Conservation (phyloP, 2,888 invertebrate genomes). For the Horisme vitalbata region DNA sequence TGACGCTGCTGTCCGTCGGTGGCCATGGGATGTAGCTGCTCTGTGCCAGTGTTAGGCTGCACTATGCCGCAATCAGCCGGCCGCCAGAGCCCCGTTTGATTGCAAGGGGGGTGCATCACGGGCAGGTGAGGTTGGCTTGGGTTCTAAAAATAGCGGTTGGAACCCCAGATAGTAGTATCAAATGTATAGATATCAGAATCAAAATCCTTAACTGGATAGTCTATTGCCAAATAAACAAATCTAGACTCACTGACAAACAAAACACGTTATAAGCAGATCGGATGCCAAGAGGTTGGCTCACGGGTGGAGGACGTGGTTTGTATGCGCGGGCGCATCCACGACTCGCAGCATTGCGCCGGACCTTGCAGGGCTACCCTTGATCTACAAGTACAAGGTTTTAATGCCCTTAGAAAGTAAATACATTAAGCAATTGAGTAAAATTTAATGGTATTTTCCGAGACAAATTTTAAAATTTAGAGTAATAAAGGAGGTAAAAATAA, state of each 20-base stretch:
- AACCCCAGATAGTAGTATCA: no score
- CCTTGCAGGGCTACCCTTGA: slow-evolving; percentile 52
- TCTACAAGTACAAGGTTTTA: slow-evolving; percentile 45
- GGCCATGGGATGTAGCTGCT: no score
- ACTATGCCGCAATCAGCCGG: no score
- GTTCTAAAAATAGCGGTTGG: no score
- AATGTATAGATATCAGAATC: neutral
- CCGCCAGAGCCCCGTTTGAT: no score
- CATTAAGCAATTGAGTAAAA: neutral
- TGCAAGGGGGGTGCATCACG: no score
- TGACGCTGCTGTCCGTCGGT: no score
- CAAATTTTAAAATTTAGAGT: no score
- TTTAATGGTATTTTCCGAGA: no score
- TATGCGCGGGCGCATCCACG: slow-evolving; percentile 48
- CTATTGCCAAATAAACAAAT: slow-evolving; percentile 15
- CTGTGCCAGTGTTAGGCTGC: no score
- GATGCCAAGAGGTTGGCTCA: slow-evolving; percentile 55
- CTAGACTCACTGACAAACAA: slow-evolving; percentile 5
- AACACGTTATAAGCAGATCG: slow-evolving; percentile 22
- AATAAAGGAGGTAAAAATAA: no score
- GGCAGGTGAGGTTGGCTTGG: no score
- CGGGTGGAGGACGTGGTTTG: slow-evolving; percentile 57
- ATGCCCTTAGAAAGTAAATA: slow-evolving; percentile 32
- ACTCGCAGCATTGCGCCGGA: slow-evolving; percentile 33
- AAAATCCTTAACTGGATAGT: slow-evolving; percentile 3